Conservation (phyloP, 2,888 invertebrate genomes). For the Hemaris fuciformis region DNA sequence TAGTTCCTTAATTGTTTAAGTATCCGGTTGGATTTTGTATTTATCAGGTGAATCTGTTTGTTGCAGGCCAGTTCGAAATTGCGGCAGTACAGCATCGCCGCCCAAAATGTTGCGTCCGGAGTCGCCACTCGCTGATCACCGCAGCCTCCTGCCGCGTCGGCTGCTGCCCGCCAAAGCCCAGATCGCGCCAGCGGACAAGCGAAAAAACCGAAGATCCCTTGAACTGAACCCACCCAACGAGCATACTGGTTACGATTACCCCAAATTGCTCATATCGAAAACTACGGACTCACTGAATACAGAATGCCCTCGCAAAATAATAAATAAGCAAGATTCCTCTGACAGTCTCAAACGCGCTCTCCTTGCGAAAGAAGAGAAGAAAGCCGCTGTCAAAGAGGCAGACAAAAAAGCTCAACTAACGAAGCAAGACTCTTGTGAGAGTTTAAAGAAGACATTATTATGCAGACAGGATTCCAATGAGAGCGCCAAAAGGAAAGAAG, state of each 20-base stretch:
- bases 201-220: constrained; percentile 72
- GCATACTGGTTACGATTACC: constrained; percentile 68
- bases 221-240: constrained; percentile 73
- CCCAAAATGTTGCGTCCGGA: constrained; percentile 76
- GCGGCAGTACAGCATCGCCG: constrained; percentile 63
- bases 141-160: constrained; percentile 74
- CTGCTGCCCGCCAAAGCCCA: constrained; percentile 74
- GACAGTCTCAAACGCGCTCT: constrained; percentile 71
- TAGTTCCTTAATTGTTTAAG: not conserved
- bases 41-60: constrained; percentile 32
- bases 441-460: constrained; percentile 66
- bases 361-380: constrained; percentile 70
- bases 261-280: constrained; percentile 75
- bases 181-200: constrained; percentile 71
- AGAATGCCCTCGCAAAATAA: constrained; percentile 70
- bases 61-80: constrained; percentile 64
- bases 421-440: constrained; percentile 72
- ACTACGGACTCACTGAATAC: constrained; percentile 75
- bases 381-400: constrained; percentile 49
- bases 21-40: not conserved
- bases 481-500: constrained; percentile 64
- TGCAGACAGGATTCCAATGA: constrained; percentile 72
- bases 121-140: constrained; percentile 79
- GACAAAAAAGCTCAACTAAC: constrained; percentile 59
- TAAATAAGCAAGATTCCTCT: constrained; percentile 72